phyloP scores from a whole-genome alignment of 2,888 invertebrate genomes.

The Eupithecia centaureata region DNA sequence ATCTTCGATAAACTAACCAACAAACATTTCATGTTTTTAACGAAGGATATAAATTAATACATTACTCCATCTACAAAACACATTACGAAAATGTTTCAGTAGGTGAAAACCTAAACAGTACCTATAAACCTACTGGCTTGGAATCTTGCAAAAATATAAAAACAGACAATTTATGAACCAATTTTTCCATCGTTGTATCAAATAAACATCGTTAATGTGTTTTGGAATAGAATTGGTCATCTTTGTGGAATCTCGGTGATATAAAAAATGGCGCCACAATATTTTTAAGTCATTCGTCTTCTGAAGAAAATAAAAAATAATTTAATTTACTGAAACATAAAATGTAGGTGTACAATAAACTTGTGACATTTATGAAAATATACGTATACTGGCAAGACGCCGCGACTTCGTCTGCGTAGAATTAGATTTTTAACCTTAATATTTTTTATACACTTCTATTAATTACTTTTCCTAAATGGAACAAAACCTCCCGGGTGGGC shows the following conservation, averaged over 20 bases:
- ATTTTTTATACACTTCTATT: too few relatives aligned
- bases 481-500: too few relatives aligned
- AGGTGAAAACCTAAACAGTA: constrained; percentile 7
- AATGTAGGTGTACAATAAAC: background rate
- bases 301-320: background rate
- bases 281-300: background rate
- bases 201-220: constrained; percentile 8
- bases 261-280: background rate
- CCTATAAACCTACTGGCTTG: background rate
- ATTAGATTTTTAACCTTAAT: too few relatives aligned
- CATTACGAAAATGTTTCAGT: constrained; percentile 16
- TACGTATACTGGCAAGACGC: too few relatives aligned
- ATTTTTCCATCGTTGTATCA: constrained; percentile 13
- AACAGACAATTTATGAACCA: constrained; percentile 18
- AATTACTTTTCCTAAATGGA: too few relatives aligned
- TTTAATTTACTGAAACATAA: background rate
- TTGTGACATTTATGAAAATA: background rate
- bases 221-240: background rate
- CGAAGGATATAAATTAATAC: constrained; percentile 5
- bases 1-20: background rate
- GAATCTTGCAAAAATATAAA: constrained; percentile 17
- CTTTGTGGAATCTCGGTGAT: background rate
- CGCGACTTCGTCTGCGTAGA: background rate
- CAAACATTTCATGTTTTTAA: background rate
- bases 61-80: constrained; percentile 34